Base-by-base conservation (phyloP, 2,888 invertebrate genomes). In the Aproaerema taeniolella region DNA sequence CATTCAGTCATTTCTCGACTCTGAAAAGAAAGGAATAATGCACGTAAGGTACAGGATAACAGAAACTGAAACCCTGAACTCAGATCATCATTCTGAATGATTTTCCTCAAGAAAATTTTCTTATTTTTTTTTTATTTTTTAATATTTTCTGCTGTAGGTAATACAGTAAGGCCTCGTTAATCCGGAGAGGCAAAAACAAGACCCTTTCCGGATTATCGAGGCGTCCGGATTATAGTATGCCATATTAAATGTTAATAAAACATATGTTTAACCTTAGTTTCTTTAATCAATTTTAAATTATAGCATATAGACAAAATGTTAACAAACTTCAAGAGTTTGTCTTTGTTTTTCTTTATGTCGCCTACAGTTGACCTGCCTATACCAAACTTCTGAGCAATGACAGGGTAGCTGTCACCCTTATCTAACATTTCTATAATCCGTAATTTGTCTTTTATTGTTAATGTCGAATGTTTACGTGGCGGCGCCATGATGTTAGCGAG, bases 1-100 rank as follows among this genome's bases (percentile, higher is more conserved):
- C 80, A 80, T 13, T 72, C 61, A 0, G 44, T 38, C 4, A 70
- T 29, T 24, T 58, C 50, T 0, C 62, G 59, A n/a, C 61, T 53
- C 75, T 75, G 52, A 1, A 20, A 20, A 20, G 4, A n/a, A n/a
- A n/a, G n/a, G n/a, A 49, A 38, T 3, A 16, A 20, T 7, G 6
- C 24, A 20, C 24, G 8, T 20, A 20, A 20, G 24, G 24, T 20
- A 7, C 24, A 20, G 24, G 5, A 5, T 20, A 20, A 7, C 24
- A 5, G 24, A 20, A 20, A 5, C 24, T 20, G 8, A 20, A 8
- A n/a, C n/a, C n/a, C n/a, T n/a, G n/a, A n/a, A n/a, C n/a, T n/a
- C n/a, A n/a, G n/a, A n/a, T n/a, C n/a, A n/a, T n/a, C n/a, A n/a
- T n/a, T n/a, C n/a, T n/a, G n/a, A n/a, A n/a, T n/a, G n/a, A n/a